A percentile compares a stretch with the other conserved stretches of the same genome.
These are phyloP conservation scores for Lysiphlebus fabarum DNA, from an alignment of 1,140 invertebrate genomes.

Conservation along the genomic window DNA sequence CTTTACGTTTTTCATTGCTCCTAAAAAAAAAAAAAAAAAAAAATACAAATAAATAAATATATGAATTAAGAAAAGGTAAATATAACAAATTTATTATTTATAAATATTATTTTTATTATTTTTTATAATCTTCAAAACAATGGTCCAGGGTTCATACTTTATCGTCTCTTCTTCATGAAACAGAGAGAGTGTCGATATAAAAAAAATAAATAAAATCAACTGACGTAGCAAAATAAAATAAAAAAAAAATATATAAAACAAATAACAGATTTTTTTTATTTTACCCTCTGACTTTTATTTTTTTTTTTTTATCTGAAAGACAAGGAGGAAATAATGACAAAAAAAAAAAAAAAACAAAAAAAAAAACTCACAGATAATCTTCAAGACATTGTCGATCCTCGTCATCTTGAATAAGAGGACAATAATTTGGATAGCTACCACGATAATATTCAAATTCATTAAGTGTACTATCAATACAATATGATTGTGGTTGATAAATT, in stretches of 20 bases:
- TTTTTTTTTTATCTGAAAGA: background rate
- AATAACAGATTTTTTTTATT: too few relatives aligned
- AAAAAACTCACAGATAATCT: slow-evolving; percentile 43
- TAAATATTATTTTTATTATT: too few relatives aligned
- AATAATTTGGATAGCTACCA: slow-evolving; percentile 16
- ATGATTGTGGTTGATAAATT: background rate
- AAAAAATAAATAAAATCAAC: too few relatives aligned
- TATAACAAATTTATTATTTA: too few relatives aligned
- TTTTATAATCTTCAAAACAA: too few relatives aligned
- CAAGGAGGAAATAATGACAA: slow-evolving; percentile 24
- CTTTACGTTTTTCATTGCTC: slow-evolving; percentile 94
- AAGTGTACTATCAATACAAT: background rate
- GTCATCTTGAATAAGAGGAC: slow-evolving; percentile 14
- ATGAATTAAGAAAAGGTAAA: slow-evolving; percentile 1
- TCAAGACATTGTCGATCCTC: slow-evolving; percentile 36
- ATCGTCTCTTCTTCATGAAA: too few relatives aligned
- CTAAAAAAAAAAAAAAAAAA: slow-evolving; percentile 56
- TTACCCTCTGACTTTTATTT: too few relatives aligned
- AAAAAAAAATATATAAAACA: too few relatives aligned
- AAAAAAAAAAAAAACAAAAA: slow-evolving; percentile 25
- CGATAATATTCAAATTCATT: slow-evolving; percentile 10
- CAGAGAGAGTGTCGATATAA: too few relatives aligned
- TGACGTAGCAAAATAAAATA: too few relatives aligned
- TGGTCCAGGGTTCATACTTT: too few relatives aligned
- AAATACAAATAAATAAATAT: background rate